Percentiles rank a stretch among this genome's conserved stretches.
phyloP scores from a whole-genome alignment of 1,140 invertebrate genomes.

The Oreohelix idahoensis region DNA sequence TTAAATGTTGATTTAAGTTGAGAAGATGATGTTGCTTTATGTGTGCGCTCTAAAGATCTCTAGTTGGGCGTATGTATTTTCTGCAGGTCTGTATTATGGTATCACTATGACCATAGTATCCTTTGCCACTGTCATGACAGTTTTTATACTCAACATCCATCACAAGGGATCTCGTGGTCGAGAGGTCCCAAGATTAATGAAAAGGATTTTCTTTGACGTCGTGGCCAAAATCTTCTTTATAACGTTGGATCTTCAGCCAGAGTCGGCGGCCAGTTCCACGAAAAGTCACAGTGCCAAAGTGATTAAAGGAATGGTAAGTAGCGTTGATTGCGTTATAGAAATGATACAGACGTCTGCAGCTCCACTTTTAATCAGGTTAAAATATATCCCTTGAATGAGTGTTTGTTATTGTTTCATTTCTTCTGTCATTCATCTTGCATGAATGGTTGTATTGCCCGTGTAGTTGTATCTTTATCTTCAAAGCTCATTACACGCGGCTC shows the following conservation, averaged over 20 bases:
- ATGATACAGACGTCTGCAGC: too few species aligned
- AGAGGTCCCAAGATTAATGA: constrained; percentile 82
- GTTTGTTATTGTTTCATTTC: too few species aligned
- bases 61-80: not conserved
- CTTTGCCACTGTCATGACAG: constrained; percentile 88
- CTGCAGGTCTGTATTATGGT: constrained; percentile 88
- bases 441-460: too few species aligned
- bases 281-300: not conserved
- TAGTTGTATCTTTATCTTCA: too few species aligned
- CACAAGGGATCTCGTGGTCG: constrained; percentile 86
- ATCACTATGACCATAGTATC: constrained; percentile 92
- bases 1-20: too few species aligned
- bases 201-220: constrained; percentile 79
- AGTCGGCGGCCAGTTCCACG: not conserved
- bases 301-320: constrained; percentile 2
- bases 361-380: too few species aligned
- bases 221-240: constrained; percentile 74
- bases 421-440: too few species aligned
- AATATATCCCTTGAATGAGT: too few species aligned
- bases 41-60: too few species aligned
- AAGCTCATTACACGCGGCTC: too few species aligned
- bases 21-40: too few species aligned
- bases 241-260: constrained; percentile 72
- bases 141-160: constrained; percentile 84
- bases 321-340: too few species aligned